Evolutionary conservation across 1,140 invertebrate genomes (phyloP), one percentile per base, ranked within the genome.

Genomic region (Scaptomyza graminum): DNA sequence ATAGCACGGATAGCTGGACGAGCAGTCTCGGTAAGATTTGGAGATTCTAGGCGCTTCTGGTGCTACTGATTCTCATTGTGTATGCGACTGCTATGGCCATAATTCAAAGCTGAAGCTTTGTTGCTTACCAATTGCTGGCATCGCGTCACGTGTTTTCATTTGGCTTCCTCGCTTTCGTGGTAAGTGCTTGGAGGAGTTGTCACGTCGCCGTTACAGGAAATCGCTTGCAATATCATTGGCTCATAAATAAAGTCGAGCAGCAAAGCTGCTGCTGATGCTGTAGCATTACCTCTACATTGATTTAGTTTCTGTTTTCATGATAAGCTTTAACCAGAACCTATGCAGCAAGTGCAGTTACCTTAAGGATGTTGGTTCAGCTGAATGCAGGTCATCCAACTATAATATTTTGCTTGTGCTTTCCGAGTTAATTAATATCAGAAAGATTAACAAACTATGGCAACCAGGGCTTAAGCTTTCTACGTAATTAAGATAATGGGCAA

Each of bases 131-230:
- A 85, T 85, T 87, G 81, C 69, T 34, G 55, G 55, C 56, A 54
- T 56, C 62, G 77, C 66, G 63, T 81, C 82, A 85, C 81, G 81
- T 87, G 81, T 78, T 85, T 85, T 85, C 81, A 87, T 87, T 85
- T 81, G 77, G 70, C 55, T 84, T 47, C 54, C 37, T 52, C 50
- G 49, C 59, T 75, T 66, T 79, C 13, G 44, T 71, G 72, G 50
- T 43, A 72, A 79, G 75, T 72, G 64, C 61, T 63, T 55, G 62
- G 9, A 56, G 66, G 54, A 75, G 80, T 87, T 85, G 82, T 87
- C 81, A 85, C 82, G 82, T 65, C 56, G 61, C 52, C 52, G 37
- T 87, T 66, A 85, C 34, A 74, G 82, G 50, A 87, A 87, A 76
- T 85, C 72, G 68, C 74, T 71, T 77, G 82, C 65, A 63, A 74